Evolutionary conservation across 2,113 vertebrate species (phyloP).

Genomic region (Rattus rattus): DNA sequence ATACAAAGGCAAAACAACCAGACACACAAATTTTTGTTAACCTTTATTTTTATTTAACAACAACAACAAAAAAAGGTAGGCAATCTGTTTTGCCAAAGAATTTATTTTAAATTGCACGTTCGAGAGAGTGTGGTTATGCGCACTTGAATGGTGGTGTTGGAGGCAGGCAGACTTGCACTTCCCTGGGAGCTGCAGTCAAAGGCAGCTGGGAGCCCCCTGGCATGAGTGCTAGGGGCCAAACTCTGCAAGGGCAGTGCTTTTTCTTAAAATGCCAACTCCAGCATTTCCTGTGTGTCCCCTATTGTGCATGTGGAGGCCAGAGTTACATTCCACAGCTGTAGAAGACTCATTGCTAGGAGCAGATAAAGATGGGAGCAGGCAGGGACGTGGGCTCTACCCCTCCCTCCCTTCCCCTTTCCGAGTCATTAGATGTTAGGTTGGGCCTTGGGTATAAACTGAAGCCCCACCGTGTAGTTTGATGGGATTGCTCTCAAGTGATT

Average conservation of each 20-base stretch:
- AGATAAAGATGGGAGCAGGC: not conserved
- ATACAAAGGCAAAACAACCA: not conserved
- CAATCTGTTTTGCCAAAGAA: not conserved
- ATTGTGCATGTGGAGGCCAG: not conserved
- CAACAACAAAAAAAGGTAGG: not conserved
- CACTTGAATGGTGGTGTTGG: not conserved
- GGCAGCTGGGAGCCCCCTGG: not conserved
- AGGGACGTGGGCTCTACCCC: not conserved
- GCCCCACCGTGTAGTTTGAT: conserved; percentile 2
- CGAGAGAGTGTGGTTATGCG: not conserved
- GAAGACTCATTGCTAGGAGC: not conserved
- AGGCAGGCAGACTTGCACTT: not conserved
- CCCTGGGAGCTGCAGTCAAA: not conserved
- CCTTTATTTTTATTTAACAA: not conserved
- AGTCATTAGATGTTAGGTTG: not conserved
- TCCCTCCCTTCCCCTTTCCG: not conserved
- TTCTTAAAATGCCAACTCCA: not conserved
- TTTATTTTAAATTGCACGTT: not conserved
- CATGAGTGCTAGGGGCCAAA: not conserved
- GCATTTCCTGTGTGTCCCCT: not conserved
- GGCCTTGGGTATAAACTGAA: conserved; percentile 23
- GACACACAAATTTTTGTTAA: not conserved
- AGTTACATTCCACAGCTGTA: not conserved
- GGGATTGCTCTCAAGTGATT: not conserved
- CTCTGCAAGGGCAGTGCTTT: not conserved